Conservation (phyloP, 2,888 invertebrate species). For the Calephelis perditalis region DNA sequence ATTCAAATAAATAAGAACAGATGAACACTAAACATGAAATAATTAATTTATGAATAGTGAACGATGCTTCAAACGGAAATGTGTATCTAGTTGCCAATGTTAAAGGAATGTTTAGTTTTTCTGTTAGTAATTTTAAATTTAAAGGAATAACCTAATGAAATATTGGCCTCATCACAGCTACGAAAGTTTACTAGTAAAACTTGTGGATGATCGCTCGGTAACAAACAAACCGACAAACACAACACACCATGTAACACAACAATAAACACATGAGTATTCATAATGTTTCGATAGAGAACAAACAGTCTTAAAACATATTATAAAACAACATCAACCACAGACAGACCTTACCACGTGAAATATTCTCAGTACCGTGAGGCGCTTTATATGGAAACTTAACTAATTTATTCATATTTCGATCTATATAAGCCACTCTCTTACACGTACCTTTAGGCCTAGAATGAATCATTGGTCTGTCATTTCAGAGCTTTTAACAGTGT, state of each 20-base stretch:
- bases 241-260: conserved; percentile 22
- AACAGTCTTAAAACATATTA: conserved; percentile 30
- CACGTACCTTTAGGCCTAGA: too few species aligned
- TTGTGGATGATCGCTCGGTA: conserved; percentile 54
- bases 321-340: conserved; percentile 21
- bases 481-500: too few species aligned
- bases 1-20: conserved; percentile 1
- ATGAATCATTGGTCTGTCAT: too few species aligned
- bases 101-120: conserved; percentile 58
- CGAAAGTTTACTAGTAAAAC: conserved; percentile 65
- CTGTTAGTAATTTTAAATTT: conserved; percentile 29
- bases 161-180: conserved; percentile 65
- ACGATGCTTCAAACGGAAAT: conserved; percentile 8
- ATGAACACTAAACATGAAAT: conserved; percentile 13
- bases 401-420: too few species aligned
- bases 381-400: too few species aligned
- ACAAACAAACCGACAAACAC: conserved; percentile 25
- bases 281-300: conserved; percentile 22
- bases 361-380: not conserved
- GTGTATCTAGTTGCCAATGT: conserved; percentile 21
- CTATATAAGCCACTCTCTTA: too few species aligned
- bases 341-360: conserved; percentile 13
- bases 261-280: conserved; percentile 25
- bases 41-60: not conserved
- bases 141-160: conserved; percentile 21